Base-by-base conservation (phyloP, 2,888 invertebrate genomes). In the Perithous albicinctus region DNA sequence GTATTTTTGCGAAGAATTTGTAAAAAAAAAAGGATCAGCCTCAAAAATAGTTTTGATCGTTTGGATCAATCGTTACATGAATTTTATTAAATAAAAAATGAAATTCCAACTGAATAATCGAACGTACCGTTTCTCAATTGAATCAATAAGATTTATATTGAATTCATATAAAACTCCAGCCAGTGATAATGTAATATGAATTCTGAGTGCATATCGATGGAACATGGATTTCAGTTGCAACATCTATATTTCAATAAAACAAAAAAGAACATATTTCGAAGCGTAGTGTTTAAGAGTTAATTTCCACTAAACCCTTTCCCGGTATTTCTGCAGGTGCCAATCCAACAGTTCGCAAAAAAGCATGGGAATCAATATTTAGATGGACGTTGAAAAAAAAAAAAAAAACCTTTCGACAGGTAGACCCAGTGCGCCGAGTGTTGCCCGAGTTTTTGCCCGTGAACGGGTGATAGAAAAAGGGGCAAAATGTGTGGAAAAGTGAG, bases 351-450 rank as follows among this genome's bases (percentile, higher is more conserved):
- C 2, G 23, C 7, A 18, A 59, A 59, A 59, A 59, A 59, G 32
- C 35, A 35, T 32, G 59, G 3, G 12, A 38, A 70, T 56, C 70
- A 70, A 70, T 56, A 70, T 70, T 70, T 15, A 70, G 38, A 56
- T 29, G 56, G 3, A 56, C 20, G 20, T 20, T 6, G 7, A n/a
- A 35, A 51, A 38, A 26, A 38, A 54, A 26, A 61, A 38, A n/a
- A n/a, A n/a, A n/a, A n/a, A n/a, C n/a, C 38, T 41, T 38, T 63
- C 20, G 63, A 41, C 63, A 63, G 38, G 38, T 63, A 63, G 38
- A 63, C 41, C 20, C 12, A 23, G 20, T 41, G 32, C 0, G 18
- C 18, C 32, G 35, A 59, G 59, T 59, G 59, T 59, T 59, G 18
- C 59, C 32, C n/a, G n/a, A 32, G 15, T 59, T 32, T 59, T 59